Conservation (phyloP, 2,113 vertebrate genomes). For the Pontoporia blainvillei region DNA sequence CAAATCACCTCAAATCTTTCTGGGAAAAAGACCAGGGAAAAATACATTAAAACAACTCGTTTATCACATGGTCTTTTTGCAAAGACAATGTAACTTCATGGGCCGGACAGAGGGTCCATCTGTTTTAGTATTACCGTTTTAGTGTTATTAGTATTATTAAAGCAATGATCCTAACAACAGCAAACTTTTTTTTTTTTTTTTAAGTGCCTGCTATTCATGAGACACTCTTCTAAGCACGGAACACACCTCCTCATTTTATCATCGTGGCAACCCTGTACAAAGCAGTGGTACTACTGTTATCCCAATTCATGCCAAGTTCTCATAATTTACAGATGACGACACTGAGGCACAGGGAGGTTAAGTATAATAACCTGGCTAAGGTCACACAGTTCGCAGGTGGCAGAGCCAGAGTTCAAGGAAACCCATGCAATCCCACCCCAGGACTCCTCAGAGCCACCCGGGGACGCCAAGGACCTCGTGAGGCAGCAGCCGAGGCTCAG, state of each 20-base stretch:
- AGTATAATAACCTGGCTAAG: not conserved
- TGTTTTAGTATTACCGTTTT: not conserved
- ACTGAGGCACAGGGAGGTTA: not conserved
- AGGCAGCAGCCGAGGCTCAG: rapidly evolving
- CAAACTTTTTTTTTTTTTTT: too few relatives aligned
- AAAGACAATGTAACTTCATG: not conserved
- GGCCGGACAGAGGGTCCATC: not conserved
- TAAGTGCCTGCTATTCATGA: too few relatives aligned
- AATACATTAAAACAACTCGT: not conserved
- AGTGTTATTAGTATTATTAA: not conserved
- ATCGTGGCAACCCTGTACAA: not conserved
- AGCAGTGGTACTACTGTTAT: not conserved
- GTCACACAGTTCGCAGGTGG: not conserved
- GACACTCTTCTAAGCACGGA: not conserved
- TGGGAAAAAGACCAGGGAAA: not conserved
- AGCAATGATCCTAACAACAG: not conserved
- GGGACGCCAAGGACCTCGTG: not conserved
- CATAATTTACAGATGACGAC: not conserved
- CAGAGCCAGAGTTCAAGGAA: not conserved
- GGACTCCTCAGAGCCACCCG: not conserved
- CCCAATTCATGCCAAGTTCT: not conserved
- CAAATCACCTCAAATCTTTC: not conserved
- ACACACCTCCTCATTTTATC: not conserved
- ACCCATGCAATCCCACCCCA: not conserved
- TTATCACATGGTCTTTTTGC: not conserved